phyloP scores from a whole-genome alignment of 2,888 invertebrate genomes.

The Apotomis turbidana region DNA sequence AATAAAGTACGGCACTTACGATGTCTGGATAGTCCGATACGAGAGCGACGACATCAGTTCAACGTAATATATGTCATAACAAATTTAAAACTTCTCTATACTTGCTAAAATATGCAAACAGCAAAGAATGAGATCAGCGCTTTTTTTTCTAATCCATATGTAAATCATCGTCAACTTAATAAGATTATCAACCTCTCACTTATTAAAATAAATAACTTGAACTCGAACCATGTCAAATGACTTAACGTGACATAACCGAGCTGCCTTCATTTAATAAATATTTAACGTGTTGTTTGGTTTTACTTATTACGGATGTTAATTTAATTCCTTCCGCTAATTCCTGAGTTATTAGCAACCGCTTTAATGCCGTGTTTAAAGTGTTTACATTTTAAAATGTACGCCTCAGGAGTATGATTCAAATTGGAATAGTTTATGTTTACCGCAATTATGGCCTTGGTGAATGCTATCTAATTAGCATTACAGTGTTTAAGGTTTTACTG shows the following conservation, averaged over 20 bases:
- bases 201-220: constrained; percentile 24
- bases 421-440: background rate
- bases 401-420: background rate
- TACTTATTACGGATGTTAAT: constrained; percentile 16
- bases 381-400: background rate
- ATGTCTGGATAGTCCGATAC: too few species aligned
- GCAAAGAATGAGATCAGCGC: background rate
- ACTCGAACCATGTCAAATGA: constrained; percentile 9
- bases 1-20: too few species aligned
- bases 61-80: too few species aligned
- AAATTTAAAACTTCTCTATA: too few species aligned
- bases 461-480: too few species aligned
- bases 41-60: too few species aligned
- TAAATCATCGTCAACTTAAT: constrained; percentile 11
- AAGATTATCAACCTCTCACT: constrained; percentile 26
- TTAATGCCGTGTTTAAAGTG: background rate
- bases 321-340: constrained; percentile 24
- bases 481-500: background rate
- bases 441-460: background rate
- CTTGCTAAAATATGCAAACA: too few species aligned
- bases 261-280: constrained; percentile 6
- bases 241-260: constrained; percentile 21
- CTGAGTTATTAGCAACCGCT: background rate
- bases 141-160: constrained; percentile 1
- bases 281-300: constrained; percentile 3